These are phyloP conservation scores for Thymelicus acteon DNA, from an alignment of 2,888 invertebrate species.

Conservation along the genomic window DNA sequence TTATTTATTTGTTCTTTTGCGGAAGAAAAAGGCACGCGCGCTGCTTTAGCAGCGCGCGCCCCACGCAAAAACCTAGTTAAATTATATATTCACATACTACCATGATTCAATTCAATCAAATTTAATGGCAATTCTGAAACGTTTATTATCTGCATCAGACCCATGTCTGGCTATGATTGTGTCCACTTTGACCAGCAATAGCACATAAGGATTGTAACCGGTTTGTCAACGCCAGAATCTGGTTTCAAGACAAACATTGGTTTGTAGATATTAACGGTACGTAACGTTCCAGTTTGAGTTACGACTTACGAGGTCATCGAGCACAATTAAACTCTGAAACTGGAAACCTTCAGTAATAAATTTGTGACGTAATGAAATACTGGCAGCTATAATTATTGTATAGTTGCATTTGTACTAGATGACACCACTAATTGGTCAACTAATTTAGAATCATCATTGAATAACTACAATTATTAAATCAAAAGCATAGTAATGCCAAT, in stretches of 20 bases:
- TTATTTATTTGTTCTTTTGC: too few relatives aligned
- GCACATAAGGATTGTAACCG: neutral
- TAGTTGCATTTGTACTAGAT: neutral
- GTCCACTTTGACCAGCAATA: neutral
- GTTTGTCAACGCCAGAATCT: neutral
- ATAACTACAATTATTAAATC: too few relatives aligned
- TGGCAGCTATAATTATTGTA: neutral
- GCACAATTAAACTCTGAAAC: conserved; percentile 8
- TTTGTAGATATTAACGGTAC: conserved; percentile 5
- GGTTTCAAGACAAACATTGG: neutral
- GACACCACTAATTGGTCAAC: too few relatives aligned
- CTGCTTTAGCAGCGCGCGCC: too few relatives aligned
- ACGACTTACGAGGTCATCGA: conserved; percentile 2
- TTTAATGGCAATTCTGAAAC: too few relatives aligned
- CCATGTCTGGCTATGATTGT: neutral
- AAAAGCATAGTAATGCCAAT: too few relatives aligned
- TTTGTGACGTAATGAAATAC: neutral
- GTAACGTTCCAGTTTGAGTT: conserved; percentile 8
- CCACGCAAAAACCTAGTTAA: too few relatives aligned
- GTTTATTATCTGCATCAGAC: neutral
- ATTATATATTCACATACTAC: too few relatives aligned
- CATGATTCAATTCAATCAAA: too few relatives aligned
- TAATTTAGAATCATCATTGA: too few relatives aligned
- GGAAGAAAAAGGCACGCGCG: too few relatives aligned
- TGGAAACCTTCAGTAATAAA: neutral